phyloP scores from a whole-genome alignment of 2,888 invertebrate genomes.

The Cataglyphis rosenhaueri region DNA sequence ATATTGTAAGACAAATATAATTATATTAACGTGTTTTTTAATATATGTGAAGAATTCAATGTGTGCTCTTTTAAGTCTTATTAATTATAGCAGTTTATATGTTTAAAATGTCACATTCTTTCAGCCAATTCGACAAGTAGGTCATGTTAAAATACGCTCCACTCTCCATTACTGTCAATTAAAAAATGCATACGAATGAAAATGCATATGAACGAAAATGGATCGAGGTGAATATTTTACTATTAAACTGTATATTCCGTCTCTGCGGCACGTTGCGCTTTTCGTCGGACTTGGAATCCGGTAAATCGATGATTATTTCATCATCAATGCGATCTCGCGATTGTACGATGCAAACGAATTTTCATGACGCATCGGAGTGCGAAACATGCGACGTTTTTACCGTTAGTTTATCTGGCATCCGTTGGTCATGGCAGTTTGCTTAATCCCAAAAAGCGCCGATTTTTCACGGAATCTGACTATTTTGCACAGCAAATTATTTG shows the following conservation, averaged over 20 bases:
- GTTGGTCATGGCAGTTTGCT: conserved; percentile 27
- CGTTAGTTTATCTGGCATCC: conserved; percentile 17
- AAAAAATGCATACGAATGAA: conserved; percentile 41
- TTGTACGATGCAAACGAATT: conserved; percentile 31
- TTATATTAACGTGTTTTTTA: background rate
- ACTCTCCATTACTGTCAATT: conserved; percentile 42
- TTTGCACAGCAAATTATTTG: background rate
- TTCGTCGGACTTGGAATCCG: background rate
- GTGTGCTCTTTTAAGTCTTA: background rate
- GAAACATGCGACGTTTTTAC: conserved; percentile 1
- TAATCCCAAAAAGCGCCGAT: conserved; percentile 11
- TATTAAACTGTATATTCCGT: background rate
- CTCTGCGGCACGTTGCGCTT: background rate
- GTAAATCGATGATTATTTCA: conserved; percentile 40
- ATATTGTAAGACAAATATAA: background rate
- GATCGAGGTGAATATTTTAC: conserved; percentile 40
- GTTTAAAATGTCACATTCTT: conserved; percentile 16
- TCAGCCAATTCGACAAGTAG: background rate
- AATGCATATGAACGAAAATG: conserved; percentile 38
- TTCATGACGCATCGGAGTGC: conserved; percentile 11
- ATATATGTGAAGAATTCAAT: background rate
- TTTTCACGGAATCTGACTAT: background rate
- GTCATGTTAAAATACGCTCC: conserved; percentile 1
- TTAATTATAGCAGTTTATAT: conserved; percentile 1
- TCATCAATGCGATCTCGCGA: background rate